Evolutionary conservation across 92 coral and sea anemone genomes (phyloP), one percentile per base, ranked within the genome.

Genomic region (Pocillopora meandrina): DNA sequence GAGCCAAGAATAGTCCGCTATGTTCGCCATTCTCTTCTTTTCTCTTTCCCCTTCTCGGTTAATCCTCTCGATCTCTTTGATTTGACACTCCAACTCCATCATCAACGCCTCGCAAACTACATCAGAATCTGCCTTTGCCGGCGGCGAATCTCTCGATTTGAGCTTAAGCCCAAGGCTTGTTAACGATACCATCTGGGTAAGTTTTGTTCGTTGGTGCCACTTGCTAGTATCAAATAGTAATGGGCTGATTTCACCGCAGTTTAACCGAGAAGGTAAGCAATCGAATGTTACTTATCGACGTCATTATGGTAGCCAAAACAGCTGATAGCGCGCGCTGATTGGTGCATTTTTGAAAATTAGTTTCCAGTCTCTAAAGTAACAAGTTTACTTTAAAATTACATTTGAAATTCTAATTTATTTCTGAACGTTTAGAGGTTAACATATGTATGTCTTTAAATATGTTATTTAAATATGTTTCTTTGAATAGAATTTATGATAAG

Each of bases 1-100:
- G 8, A 94, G 91, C 98, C 98, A 94, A 35, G 92, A 82, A 64
- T 94, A 94, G 74, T 94, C 98, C 18, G 98, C 95, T 58, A 86
- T 60, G 75, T 82, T 91, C 20, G 87, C 85, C 55, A 76, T 85
- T 63, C 87, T 83, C 81, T 90, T 94, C 74, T 87, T 89, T 69
- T 94, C 93, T n/a, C 81, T 85, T 60, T 92, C 93, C 56, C 76
- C 84, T 64, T 87, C 92, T 12, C 85, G 83, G 49, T 78, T 75
- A 31, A 84, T 73, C 68, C 86, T 79, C 78, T 92, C 93, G 33
- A 84, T 83, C 31, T 82, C 90, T 35, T 89, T 93, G 34, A 94
- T 86, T 73, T 94, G 98, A 70, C 89, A 56, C 62, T 94, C 98
- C 10, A 94, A 89, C 78, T 94, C 98, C 69, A 19, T 77, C 95